Evolutionary conservation across 2,797 vertebrate genomes (phyloP).

Genomic region (Dryobates pubescens): DNA sequence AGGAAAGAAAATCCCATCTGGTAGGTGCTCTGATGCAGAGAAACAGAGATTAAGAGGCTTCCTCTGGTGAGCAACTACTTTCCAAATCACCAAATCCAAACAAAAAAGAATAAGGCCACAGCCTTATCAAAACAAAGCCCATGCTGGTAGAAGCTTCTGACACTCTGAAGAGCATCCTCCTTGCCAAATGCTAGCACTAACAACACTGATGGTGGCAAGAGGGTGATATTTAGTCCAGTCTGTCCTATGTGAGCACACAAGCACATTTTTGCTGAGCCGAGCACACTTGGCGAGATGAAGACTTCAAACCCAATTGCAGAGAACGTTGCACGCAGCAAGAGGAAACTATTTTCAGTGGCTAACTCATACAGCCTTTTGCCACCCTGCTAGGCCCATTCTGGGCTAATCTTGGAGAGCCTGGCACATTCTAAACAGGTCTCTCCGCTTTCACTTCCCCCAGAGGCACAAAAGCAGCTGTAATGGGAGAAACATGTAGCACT

Average conservation of each 20-base stretch:
- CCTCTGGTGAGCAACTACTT: neutral
- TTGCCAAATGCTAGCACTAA: neutral
- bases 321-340: neutral
- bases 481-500: neutral
- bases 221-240: neutral
- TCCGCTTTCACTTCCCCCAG: neutral
- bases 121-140: neutral
- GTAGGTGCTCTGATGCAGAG: neutral
- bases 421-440: neutral
- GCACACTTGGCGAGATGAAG: neutral
- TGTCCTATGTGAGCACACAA: rapidly evolving
- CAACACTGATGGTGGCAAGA: neutral
- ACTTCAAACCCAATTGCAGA: neutral
- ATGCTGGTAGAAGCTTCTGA: neutral
- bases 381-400: neutral
- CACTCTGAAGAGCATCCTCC: neutral
- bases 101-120: neutral
- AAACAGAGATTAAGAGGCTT: neutral
- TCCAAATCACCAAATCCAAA: neutral
- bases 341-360: neutral
- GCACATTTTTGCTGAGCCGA: neutral
- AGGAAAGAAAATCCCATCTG: neutral
- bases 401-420: neutral
- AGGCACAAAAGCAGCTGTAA: neutral
- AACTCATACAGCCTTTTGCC: neutral